Evolutionary conservation across 1,140 invertebrate genomes (phyloP), one percentile per base, ranked within the genome.

Genomic region (Tenebrio molitor): DNA sequence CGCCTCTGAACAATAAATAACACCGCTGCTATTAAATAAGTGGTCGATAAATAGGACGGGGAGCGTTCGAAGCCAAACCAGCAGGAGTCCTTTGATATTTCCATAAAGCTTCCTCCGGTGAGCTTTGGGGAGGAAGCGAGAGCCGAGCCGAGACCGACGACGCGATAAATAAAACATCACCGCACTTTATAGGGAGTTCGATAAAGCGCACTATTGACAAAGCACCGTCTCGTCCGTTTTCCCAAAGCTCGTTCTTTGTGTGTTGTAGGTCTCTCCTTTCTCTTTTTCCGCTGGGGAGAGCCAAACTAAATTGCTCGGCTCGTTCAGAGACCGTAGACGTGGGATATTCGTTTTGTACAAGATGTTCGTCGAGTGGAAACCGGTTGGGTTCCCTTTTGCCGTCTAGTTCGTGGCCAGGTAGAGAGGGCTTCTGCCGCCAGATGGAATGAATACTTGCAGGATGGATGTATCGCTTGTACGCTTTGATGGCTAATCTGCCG

Each of bases 21-120:
- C 36, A 39, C 12, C 25, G 36, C 5, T 12, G 36, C 36, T 39
- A 39, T 39, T 39, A 53, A 53, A 53, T 53, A 23, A 53, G 46
- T 14, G 14, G 17, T 58, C 50, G 50, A 58, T 58, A 58, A 58
- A 58, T 39, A 33, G 29, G 10, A 33, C 29, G 4, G 36, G 7
- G 36, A 39, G 36, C 36, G 23, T 7, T 29, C 23, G 50, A 34
- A n/a, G n/a, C 21, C 36, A 12, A 39, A 2, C 42, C 42, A 25
- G 50, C 50, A 58, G 50, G 50, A 58, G 44, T 58, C 12, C 50
- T 58, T 58, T 58, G 50, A 58, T 58, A 58, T 58, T 58, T 58
- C 14, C 50, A 58, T 58, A 58, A 58, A 58, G 23, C 15, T 58
- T 39, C 7, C 7, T 5, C 2, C 6, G 4, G 36, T n/a, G 12